Evolutionary conservation across 53 echinoderm and acorn worm species (phyloP).

Genomic region (Crossaster papposus): DNA sequence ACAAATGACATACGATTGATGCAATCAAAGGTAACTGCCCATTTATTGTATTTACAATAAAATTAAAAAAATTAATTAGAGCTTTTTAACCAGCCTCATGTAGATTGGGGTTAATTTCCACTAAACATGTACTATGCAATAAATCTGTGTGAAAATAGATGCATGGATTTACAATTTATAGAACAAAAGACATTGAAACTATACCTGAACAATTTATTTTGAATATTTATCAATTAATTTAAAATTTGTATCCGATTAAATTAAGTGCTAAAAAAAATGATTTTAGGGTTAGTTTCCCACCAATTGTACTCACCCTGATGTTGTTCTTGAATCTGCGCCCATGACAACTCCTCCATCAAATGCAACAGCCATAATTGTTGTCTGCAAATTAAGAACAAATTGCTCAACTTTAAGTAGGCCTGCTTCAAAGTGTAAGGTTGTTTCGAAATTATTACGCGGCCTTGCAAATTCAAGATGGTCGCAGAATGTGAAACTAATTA

Average conservation of each 20-base stretch:
- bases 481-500: no score
- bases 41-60: no score
- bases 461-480: no score
- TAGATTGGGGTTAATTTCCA: background rate
- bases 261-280: background rate
- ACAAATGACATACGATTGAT: background rate
- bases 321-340: constrained; percentile 95
- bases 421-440: background rate
- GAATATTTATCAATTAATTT: no score
- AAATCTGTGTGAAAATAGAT: no score
- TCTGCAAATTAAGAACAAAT: constrained; percentile 60
- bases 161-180: background rate
- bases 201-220: no score
- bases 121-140: background rate
- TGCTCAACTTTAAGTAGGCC: background rate
- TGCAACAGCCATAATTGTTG: constrained; percentile 96
- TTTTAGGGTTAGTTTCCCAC: background rate
- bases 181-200: background rate
- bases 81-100: no score
- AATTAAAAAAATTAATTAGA: no score
- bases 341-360: constrained; percentile 91
- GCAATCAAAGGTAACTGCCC: no score
- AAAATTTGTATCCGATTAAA: no score
- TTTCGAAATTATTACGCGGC: no score
- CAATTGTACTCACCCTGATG: constrained; percentile 74